These are phyloP conservation scores for Lasioglossum malachurum DNA, from an alignment of 2,888 invertebrate genomes.

Conservation along the genomic window DNA sequence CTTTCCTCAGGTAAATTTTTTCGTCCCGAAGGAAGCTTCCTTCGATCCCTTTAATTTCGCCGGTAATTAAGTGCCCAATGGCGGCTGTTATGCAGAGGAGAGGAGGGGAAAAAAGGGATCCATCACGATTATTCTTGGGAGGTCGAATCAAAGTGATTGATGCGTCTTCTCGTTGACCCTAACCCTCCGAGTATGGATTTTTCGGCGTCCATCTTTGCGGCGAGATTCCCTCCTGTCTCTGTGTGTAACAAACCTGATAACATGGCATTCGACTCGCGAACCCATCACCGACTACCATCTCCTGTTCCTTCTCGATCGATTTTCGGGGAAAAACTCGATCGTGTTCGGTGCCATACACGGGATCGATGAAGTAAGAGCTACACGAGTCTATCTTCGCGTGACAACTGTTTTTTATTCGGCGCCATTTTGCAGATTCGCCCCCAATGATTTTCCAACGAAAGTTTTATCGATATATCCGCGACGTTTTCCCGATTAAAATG, in stretches of 20 bases:
- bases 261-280: conserved; percentile 11
- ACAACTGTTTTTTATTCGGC: background rate
- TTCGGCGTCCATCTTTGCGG: conserved; percentile 41
- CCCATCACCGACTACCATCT: background rate
- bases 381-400: background rate
- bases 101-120: background rate
- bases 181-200: conserved; percentile 47
- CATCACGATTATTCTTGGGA: conserved; percentile 29
- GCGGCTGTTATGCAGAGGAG: background rate
- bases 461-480: background rate
- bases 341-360: background rate
- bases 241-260: background rate
- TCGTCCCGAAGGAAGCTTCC: background rate
- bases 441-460: background rate
- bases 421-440: background rate
- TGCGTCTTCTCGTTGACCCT: conserved; percentile 34
- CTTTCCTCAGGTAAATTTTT: background rate
- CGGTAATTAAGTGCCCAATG: background rate
- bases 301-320: background rate
- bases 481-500: background rate
- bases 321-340: background rate
- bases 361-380: background rate
- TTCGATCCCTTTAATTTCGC: background rate
- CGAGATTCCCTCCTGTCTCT: background rate
- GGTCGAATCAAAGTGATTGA: conserved; percentile 57